Evolutionary conservation across 2,888 invertebrate species (phyloP).

Genomic region (Mesorhabditis sp.): DNA sequence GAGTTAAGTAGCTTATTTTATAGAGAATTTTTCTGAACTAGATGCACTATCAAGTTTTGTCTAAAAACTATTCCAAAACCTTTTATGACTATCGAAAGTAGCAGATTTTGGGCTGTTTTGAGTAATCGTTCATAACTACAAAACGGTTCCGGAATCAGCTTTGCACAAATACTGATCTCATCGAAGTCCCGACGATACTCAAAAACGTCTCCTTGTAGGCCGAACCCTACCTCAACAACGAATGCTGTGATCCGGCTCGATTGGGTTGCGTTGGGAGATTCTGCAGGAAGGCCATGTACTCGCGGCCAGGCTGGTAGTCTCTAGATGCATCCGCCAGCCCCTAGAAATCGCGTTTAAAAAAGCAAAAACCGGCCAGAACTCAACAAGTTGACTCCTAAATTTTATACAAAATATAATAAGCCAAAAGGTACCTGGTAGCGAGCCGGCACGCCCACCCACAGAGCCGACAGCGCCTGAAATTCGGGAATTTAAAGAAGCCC

Average conservation of each 20-base stretch:
- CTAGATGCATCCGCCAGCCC: conserved; percentile 60
- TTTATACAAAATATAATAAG: conserved; percentile 7
- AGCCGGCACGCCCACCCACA: conserved; percentile 48
- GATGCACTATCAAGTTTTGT: not conserved
- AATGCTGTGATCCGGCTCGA: conserved; percentile 48
- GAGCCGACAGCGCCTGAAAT: conserved; percentile 45
- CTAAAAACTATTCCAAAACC: not conserved
- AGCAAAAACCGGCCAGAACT: not conserved
- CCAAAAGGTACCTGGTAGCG: conserved; percentile 41
- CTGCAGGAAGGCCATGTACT: conserved; percentile 64
- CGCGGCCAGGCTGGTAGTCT: conserved; percentile 64
- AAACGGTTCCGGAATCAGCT: too few species aligned
- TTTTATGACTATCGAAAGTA: not conserved
- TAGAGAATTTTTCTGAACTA: too few species aligned
- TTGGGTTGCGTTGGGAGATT: conserved; percentile 55
- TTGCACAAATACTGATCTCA: too few species aligned
- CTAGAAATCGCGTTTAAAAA: conserved; percentile 1
- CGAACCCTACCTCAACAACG: conserved; percentile 25
- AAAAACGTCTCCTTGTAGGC: too few species aligned
- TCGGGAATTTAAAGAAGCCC: not conserved
- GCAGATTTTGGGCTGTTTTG: too few species aligned
- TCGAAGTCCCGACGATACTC: too few species aligned
- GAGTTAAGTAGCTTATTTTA: too few species aligned
- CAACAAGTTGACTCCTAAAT: too few species aligned
- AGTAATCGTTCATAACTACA: not conserved